These are phyloP conservation scores for Atrina japonica DNA, from an alignment of 2,888 invertebrate species.

Conservation along the genomic window DNA sequence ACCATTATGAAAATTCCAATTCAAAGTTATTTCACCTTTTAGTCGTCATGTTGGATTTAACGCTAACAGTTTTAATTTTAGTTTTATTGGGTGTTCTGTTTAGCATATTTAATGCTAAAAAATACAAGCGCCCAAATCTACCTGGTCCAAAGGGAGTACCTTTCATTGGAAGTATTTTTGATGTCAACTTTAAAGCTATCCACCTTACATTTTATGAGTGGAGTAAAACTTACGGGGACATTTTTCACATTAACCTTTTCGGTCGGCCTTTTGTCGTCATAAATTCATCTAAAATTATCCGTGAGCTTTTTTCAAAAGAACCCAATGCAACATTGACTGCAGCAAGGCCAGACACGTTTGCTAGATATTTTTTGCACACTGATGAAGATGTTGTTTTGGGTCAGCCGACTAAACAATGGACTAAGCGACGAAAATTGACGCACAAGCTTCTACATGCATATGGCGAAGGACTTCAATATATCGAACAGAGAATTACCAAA, in stretches of 20 bases:
- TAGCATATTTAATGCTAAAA: no score
- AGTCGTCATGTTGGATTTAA: no score
- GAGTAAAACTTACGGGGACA: background rate
- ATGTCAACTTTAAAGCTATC: background rate
- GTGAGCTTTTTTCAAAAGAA: background rate
- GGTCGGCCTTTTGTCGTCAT: background rate
- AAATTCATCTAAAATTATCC: background rate
- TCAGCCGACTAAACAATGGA: background rate
- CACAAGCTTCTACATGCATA: background rate
- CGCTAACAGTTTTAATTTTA: no score
- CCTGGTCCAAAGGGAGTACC: constrained; percentile 5
- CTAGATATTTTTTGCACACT: background rate
- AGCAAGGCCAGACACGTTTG: background rate
- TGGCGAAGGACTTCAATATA: background rate
- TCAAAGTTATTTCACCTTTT: no score
- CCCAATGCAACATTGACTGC: background rate
- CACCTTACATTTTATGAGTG: background rate
- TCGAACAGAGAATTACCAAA: background rate
- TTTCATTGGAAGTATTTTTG: background rate
- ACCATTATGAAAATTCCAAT: no score
- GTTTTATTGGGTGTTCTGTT: no score
- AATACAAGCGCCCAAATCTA: no score
- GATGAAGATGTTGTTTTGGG: background rate
- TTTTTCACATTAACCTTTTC: background rate
- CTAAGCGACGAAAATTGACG: background rate